A percentile compares a stretch with the other conserved stretches of the same genome.
Conservation (phyloP, 2,888 invertebrate genomes). For the Exocentrus adspersus region DNA sequence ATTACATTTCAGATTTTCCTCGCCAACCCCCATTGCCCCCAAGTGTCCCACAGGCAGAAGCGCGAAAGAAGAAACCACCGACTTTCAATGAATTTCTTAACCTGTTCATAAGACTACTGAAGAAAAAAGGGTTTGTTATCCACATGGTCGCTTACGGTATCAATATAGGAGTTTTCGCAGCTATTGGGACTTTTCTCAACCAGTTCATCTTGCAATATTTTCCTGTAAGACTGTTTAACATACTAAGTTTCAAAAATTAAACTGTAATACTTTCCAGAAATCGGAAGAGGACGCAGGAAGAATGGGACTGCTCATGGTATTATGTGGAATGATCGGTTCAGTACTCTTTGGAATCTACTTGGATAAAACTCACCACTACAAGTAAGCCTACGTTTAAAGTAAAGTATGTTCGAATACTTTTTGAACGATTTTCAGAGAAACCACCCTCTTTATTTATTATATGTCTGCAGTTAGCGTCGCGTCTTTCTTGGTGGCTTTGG, state of each 20-base stretch:
- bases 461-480: constrained; percentile 36
- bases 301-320: constrained; percentile 87
- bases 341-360: constrained; percentile 87
- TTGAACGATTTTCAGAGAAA: constrained; percentile 42
- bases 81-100: constrained; percentile 64
- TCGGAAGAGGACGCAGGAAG: constrained; percentile 82
- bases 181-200: constrained; percentile 92
- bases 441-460: constrained; percentile 41
- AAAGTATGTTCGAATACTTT: constrained; percentile 23
- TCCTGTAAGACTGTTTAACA: constrained; percentile 71
- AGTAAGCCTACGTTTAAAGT: constrained; percentile 66
- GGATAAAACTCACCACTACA: constrained; percentile 92
- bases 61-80: constrained; percentile 42
- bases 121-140: constrained; percentile 78
- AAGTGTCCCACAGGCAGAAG: constrained; percentile 64
- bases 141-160: constrained; percentile 88
- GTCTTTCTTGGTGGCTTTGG: constrained; percentile 39
- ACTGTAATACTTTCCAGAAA: constrained; percentile 59
- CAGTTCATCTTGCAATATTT: constrained; percentile 85
- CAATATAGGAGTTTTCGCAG: constrained; percentile 96
- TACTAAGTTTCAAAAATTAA: no score
- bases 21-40: constrained; percentile 69
- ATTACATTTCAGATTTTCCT: constrained; percentile 67
- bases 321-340: constrained; percentile 91
- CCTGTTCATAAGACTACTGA: constrained; percentile 77